phyloP scores from a whole-genome alignment of 2,888 invertebrate genomes.

The Baronia brevicornis region DNA sequence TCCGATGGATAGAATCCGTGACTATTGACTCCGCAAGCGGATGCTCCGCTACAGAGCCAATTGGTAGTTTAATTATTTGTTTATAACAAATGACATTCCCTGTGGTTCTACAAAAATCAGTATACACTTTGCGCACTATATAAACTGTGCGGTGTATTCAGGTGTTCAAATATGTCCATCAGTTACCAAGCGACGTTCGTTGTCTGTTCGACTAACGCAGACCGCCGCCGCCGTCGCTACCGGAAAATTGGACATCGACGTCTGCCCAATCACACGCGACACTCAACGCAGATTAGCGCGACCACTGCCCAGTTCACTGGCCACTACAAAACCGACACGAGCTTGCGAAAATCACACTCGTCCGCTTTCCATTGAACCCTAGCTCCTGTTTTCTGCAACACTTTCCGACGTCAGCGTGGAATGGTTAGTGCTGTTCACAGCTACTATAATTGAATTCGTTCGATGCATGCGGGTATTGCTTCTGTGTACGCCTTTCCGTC shows the following conservation, averaged over 20 bases:
- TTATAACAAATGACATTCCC: too few species aligned
- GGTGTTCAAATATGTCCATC: constrained; percentile 41
- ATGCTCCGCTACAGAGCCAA: too few species aligned
- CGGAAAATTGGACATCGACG: constrained; percentile 72
- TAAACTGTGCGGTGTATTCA: constrained; percentile 18
- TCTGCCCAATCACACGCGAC: constrained; percentile 72
- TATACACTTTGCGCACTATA: constrained; percentile 3
- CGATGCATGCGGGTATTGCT: constrained; percentile 42
- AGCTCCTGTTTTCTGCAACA: constrained; percentile 28
- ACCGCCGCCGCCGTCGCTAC: constrained; percentile 36
- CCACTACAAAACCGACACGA: constrained; percentile 33
- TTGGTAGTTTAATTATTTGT: too few species aligned
- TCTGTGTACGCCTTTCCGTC: constrained; percentile 50
- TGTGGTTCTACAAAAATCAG: too few species aligned
- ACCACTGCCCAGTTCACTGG: constrained; percentile 48
- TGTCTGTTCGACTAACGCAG: constrained; percentile 60
- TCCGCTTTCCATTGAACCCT: constrained; percentile 53
- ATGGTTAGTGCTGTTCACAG: constrained; percentile 41
- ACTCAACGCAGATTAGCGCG: constrained; percentile 71
- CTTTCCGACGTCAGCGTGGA: constrained; percentile 38
- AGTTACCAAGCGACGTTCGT: constrained; percentile 47
- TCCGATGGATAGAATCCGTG: too few species aligned
- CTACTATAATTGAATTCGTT: constrained; percentile 34
- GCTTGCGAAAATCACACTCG: constrained; percentile 46
- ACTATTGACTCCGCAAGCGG: too few species aligned